Conservation (phyloP, 2,113 vertebrate species). For the Aphelocoma coerulescens region DNA sequence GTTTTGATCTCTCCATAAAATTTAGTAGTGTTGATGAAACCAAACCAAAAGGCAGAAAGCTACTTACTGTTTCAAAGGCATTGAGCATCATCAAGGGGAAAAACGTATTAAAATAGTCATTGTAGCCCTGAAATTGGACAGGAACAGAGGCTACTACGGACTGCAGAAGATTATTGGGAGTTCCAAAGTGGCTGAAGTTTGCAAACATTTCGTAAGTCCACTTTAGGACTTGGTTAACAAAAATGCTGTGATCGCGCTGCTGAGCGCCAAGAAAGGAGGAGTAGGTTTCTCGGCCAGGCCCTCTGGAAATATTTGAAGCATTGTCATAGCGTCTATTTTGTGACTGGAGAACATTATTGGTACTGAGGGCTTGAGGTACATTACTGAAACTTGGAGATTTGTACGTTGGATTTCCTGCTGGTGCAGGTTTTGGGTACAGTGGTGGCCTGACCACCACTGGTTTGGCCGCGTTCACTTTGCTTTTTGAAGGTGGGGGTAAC, state of each 20-base stretch:
- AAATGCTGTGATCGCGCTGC: slow-evolving; percentile 48
- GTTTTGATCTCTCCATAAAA: neutral
- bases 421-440: rapidly evolving
- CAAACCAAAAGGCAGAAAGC: neutral
- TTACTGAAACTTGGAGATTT: neutral
- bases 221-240: slow-evolving; percentile 72
- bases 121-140: slow-evolving; percentile 65
- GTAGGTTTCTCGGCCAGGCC: neutral
- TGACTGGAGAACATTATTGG: neutral
- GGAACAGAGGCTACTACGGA: slow-evolving; percentile 73
- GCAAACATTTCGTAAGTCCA: slow-evolving; percentile 81
- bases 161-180: slow-evolving; percentile 67
- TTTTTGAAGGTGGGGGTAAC: slow-evolving; percentile 28
- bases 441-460: neutral
- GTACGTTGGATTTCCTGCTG: neutral
- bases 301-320: neutral
- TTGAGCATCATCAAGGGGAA: slow-evolving; percentile 82
- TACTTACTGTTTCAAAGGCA: slow-evolving; percentile 84
- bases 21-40: neutral
- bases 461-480: slow-evolving; percentile 17
- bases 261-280: neutral
- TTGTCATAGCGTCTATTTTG: neutral
- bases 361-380: neutral
- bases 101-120: slow-evolving; percentile 77
- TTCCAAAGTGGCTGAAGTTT: slow-evolving; percentile 63